A percentile compares a stretch with the other conserved stretches of the same genome.
Evolutionary conservation across 2,797 vertebrate genomes (phyloP).

Genomic region (Peromyscus nudipes): DNA sequence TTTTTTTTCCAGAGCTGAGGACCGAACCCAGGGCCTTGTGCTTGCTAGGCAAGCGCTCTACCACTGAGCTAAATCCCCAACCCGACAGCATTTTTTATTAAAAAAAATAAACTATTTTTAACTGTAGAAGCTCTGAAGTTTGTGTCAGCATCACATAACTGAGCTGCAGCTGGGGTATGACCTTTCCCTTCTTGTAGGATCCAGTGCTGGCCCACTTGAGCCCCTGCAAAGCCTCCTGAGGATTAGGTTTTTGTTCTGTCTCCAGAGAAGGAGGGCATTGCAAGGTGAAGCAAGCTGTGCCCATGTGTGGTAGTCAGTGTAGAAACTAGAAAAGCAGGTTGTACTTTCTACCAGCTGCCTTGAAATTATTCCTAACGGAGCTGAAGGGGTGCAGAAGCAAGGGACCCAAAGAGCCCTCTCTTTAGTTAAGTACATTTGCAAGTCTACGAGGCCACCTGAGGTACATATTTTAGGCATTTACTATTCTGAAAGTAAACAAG

Average conservation of each 20-base stretch:
- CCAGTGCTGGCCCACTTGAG: neutral
- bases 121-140: slow-evolving; percentile 21
- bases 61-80: too few species aligned
- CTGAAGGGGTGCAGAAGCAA: neutral
- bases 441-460: neutral
- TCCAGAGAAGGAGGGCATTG: neutral
- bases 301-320: fast-evolving
- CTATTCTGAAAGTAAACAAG: neutral
- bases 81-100: slow-evolving; percentile 91
- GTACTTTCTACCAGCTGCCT: neutral
- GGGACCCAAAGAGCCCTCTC: neutral
- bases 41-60: too few species aligned
- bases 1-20: too few species aligned
- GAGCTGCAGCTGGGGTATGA: neutral
- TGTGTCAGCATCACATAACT: neutral
- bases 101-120: slow-evolving; percentile 87
- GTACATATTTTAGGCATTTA: neutral
- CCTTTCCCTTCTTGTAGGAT: neutral
- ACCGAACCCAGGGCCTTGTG: too few species aligned
- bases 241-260: neutral
- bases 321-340: neutral
- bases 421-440: neutral
- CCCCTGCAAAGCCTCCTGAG: neutral
- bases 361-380: neutral
- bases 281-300: neutral